phyloP scores from a whole-genome alignment of 1,140 invertebrate genomes.

The Drosophila ficusphila region DNA sequence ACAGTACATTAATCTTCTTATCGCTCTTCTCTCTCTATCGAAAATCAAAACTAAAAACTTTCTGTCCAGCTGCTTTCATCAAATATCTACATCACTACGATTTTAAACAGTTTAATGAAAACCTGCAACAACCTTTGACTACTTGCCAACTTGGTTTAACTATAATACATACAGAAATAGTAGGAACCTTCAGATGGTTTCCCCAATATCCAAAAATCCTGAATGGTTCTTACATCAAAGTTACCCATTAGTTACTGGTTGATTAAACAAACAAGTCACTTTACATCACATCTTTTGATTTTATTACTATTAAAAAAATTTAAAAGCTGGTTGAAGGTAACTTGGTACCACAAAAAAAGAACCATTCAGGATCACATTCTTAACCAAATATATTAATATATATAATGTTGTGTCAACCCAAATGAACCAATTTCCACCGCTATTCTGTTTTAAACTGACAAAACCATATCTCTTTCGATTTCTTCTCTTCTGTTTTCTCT shows the following conservation, averaged over 20 bases:
- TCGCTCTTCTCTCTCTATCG: slow-evolving; percentile 30
- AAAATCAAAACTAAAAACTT: slow-evolving; percentile 9
- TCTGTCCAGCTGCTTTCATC: slow-evolving; percentile 42
- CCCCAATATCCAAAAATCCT: neutral
- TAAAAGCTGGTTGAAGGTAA: no score
- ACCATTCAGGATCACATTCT: slow-evolving; percentile 13
- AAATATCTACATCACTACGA: slow-evolving; percentile 29
- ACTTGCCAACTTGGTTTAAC: slow-evolving; percentile 4
- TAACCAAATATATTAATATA: slow-evolving; percentile 1
- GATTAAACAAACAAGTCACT: no score
- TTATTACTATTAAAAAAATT: no score
- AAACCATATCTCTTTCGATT: slow-evolving; percentile 76
- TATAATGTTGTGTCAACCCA: slow-evolving; percentile 12
- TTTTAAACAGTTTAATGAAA: slow-evolving; percentile 6
- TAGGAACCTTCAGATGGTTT: slow-evolving; percentile 5
- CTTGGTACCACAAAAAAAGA: neutral
- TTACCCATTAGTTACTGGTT: neutral
- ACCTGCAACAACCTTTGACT: slow-evolving; percentile 3
- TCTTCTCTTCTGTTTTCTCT: slow-evolving; percentile 72
- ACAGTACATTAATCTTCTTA: slow-evolving; percentile 41
- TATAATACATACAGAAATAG: slow-evolving; percentile 17
- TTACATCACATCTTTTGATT: no score
- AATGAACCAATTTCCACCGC: slow-evolving; percentile 40
- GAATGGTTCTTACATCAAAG: slow-evolving; percentile 12
- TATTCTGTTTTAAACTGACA: slow-evolving; percentile 77